Conservation (phyloP, 2,888 invertebrate genomes). For the Brachypalpus laphriformis region DNA sequence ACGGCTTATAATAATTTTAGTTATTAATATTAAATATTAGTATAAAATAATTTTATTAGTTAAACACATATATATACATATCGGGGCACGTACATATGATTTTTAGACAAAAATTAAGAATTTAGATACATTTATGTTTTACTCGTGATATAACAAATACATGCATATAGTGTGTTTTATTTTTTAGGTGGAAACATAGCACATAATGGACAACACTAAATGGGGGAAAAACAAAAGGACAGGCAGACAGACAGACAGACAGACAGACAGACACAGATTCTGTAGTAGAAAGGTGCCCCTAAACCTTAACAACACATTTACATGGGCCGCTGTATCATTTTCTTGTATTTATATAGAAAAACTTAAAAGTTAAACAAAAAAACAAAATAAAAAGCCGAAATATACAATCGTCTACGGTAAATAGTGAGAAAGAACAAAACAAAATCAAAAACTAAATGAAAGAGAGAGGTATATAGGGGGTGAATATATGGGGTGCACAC, state of each 20-base stretch:
- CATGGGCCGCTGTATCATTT: not conserved
- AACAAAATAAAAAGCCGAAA: not conserved
- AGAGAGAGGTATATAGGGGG: not conserved
- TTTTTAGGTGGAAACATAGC: not conserved
- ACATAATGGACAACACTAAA: not conserved
- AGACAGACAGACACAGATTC: not conserved
- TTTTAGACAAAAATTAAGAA: too few species aligned
- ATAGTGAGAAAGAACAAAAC: not conserved
- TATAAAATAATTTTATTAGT: too few species aligned
- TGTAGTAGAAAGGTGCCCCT: not conserved
- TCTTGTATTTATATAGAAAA: not conserved
- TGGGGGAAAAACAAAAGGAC: not conserved
- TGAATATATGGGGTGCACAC: too few species aligned
- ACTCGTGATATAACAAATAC: not conserved
- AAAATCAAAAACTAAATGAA: not conserved
- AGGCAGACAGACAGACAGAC: not conserved
- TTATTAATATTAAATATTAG: too few species aligned
- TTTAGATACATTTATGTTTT: not conserved
- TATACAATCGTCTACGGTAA: not conserved
- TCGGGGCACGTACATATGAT: too few species aligned
- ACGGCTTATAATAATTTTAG: too few species aligned
- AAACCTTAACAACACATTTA: not conserved
- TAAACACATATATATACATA: too few species aligned
- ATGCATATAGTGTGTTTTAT: not conserved
- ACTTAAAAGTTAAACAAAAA: not conserved